These are phyloP conservation scores for Cataglyphis rosenhaueri DNA, from an alignment of 2,888 invertebrate genomes.

Conservation along the genomic window DNA sequence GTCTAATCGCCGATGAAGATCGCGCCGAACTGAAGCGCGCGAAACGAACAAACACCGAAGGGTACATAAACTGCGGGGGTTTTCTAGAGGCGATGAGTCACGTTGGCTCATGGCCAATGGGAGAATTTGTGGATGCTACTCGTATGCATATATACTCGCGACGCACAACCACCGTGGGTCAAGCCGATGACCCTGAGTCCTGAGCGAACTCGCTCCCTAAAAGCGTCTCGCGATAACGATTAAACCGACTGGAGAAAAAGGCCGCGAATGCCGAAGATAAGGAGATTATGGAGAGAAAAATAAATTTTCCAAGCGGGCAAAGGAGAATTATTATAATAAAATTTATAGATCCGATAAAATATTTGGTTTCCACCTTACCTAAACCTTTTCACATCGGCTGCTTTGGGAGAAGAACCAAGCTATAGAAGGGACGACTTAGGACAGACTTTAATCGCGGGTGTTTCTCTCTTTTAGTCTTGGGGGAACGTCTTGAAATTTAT, in stretches of 20 bases:
- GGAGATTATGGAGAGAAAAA: neutral
- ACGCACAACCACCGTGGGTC: conserved; percentile 55
- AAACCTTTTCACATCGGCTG: neutral
- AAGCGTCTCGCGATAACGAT: conserved; percentile 39
- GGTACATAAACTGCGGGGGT: conserved; percentile 76
- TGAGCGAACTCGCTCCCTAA: conserved; percentile 37
- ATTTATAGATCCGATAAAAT: neutral
- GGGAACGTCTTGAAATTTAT: conserved; percentile 61
- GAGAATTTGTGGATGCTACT: conserved; percentile 70
- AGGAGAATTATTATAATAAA: neutral
- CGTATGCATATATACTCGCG: conserved; percentile 60
- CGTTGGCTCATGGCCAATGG: conserved; percentile 82
- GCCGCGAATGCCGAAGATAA: neutral
- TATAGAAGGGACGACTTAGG: neutral
- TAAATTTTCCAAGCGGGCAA: neutral
- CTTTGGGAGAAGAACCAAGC: neutral
- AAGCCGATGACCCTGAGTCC: conserved; percentile 62
- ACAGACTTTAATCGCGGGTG: neutral
- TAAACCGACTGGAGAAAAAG: conserved; percentile 1
- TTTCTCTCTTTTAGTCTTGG: neutral
- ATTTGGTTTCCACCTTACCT: neutral
- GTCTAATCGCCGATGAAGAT: conserved; percentile 76
- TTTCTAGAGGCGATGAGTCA: conserved; percentile 84
- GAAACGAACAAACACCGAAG: conserved; percentile 72
- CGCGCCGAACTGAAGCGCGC: conserved; percentile 79